Base-by-base conservation (phyloP, 2,797 vertebrate genomes). In the Rhinella marina region DNA sequence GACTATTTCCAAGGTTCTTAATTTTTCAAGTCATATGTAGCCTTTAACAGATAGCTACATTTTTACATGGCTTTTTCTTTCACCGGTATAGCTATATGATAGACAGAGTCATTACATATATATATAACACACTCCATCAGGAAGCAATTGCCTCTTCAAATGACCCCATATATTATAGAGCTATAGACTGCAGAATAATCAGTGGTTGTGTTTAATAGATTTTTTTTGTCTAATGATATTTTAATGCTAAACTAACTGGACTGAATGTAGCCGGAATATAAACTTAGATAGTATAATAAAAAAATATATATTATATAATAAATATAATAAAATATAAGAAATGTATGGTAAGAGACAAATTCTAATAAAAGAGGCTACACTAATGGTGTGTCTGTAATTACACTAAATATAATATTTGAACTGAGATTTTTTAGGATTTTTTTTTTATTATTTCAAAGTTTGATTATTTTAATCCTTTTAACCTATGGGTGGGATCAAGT, bases 51-150 rank as follows among this genome's bases (percentile, higher is more conserved):
- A 17, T 10, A 14, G 21, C 64, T 73, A 27, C 19, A 48, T 75
- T 84, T 56, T 57, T n/a, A 11, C 81, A 11, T 48, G 11, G 12
- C 50, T 32, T n/a, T 57, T n/a, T 54, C 79, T 29, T 61, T 85
- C 57, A 73, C 75, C 27, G 81, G 61, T 61, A 77, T 23, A 73
- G 29, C 66, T 12, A 29, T 73, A 19, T 10, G 48, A 52, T 68
- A 76, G 68, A 54, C 19, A 54, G 12, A 66, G 59, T 82, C 72
- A 87, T 87, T 83, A 82, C 57, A 77, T n/a, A n/a, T 41, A 84
- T 52, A 54, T 83, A 79, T 84, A 82, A 84, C 77, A 72, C 62
- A 84, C 82, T 88, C 78, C 87, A 88, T 84, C 82, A 84, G 62
- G 72, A 84, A 88, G 70, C 81, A 84, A 88, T 84, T 80, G 75